Evolutionary conservation across 2,888 invertebrate genomes (phyloP), one percentile per base, ranked within the genome.

Genomic region (Dexiosoma caninum): DNA sequence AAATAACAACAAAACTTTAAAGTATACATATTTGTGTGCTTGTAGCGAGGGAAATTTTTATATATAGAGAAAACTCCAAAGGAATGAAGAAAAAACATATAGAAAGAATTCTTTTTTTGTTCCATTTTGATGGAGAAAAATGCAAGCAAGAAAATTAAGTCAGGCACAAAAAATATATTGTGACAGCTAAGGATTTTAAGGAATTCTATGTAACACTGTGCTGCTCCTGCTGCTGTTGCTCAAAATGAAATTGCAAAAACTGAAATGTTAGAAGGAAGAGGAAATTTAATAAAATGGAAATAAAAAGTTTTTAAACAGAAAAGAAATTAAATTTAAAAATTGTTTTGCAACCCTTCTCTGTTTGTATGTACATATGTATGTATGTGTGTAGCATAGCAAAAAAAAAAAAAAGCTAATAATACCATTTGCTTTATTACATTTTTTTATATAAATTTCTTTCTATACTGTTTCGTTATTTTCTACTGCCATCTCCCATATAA

Each of bases 371-470:
- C n/a, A n/a, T n/a, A n/a, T n/a, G n/a, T n/a, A n/a, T n/a, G n/a
- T n/a, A n/a, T 44, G 35, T 16, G 55, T 51, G 27, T 14, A 53
- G 53, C 16, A 62, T 27, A 51, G 19, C 21, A 60, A 30, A 53
- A 35, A 16, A 46, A 46, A 23, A 53, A 64, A 77, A 71, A 69
- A 81, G 62, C 81, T 81, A 77, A 81, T 81, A 74, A 79, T 79
- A 83, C 81, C 76, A 81, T 77, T 83, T 82, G 80, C 80, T 82
- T 82, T 80, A 83, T 83, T 83, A 82, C 82, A 77, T 78, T 82
- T 82, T 84, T 82, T 64, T 75, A 40, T 83, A 83, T 84, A 87
- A n/a, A 86, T 86, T 87, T 86, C 84, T 83, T 86, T 85, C 81
- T 85, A 83, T 86, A 84, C 84, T 46, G 32, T 84, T 85, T 84